Evolutionary conservation across 2,113 vertebrate genomes (phyloP), one percentile per base, ranked within the genome.

Genomic region (Chaenocephalus aceratus): DNA sequence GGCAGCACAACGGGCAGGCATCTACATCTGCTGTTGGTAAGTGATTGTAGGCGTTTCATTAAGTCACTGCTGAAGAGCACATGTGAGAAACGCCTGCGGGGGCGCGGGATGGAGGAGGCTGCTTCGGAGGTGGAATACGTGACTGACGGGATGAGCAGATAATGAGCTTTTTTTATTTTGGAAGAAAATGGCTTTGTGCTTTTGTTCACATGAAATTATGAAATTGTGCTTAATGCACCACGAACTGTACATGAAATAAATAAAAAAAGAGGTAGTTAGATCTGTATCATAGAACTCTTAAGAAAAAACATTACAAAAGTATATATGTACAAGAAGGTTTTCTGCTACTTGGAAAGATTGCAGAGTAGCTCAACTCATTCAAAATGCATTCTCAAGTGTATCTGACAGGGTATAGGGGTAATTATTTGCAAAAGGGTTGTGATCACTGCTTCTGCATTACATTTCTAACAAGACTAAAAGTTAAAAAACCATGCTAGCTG

Each of bases 11-110:
- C 74, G 70, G 79, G 74, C 85, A 88, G 79, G 63, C 83, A 68
- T 86, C 80, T 83, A 52, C 74, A 86, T 88, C 76, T 87, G 87
- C 72, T 83, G 88, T 45, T 86, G 52, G 77, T 67, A 75, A 79
- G 82, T 49, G 79, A 89, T 77, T 79, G 84, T 86, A 80, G 89
- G 86, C 77, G 75, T 92, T 88, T 89, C 87, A 88, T 90, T 83
- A 85, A 88, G 77, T 87, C 83, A 75, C 79, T 89, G 83, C 79
- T 84, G 76, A 82, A 72, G 65, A 52, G 66, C 78, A 75, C 66
- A 79, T 85, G 79, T 83, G 82, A 83, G 82, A 81, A 80, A 83
- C 41, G 80, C 72, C 86, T 81, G 81, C 48, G 67, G 86, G 80
- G 84, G 86, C 30, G 49, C 10, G 6, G 60, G 77, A 78, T 77